Base-by-base conservation (phyloP, 2,888 invertebrate genomes). In the Coecobrya sp. region DNA sequence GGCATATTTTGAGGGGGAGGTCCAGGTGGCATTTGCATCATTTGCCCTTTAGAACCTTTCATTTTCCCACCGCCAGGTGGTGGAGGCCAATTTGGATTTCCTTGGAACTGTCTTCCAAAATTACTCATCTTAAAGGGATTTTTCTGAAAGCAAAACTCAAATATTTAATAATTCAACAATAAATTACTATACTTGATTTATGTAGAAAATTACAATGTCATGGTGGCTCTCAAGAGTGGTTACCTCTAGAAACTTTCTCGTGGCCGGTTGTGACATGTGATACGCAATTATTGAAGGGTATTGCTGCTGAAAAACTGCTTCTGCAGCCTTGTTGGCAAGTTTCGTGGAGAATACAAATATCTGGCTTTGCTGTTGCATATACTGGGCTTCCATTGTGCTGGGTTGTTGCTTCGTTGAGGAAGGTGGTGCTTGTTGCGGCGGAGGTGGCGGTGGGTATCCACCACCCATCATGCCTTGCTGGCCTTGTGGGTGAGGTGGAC, bases 281-380 rank as follows among this genome's bases (percentile, higher is more conserved):
- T 98, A 99, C 45, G 98, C 98, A 95, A 99, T 98, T 95, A 99
- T 99, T 85, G 98, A 98, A 95, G 98, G 97, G 96, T 97, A 98
- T 95, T 98, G 98, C 81, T 93, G 92, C 93, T 97, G 97, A 93
- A 98, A 96, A 16, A 99, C 99, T 16, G 98, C 97, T 95, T 99
- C 99, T 0, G 99, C 99, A 5, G 99, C 99, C 95, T 98, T 98
- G 96, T 99, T 99, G 3, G 99, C 99, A 96, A 99, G 96, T 95
- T 97, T 96, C 10, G 99, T 99, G 27, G 99, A 98, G 96, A 99
- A 99, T 95, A 99, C 99, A 97, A 99, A 99, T 96, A 99, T 98
- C 96, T 99, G 99, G 96, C 98, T 99, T 96, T 99, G 99, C 96
- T 99, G 99, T 96, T 99, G 98, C 98, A 98, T 97, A 95, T 98